phyloP scores from a whole-genome alignment of 2,113 vertebrate genomes.

The Climacteris rufus region DNA sequence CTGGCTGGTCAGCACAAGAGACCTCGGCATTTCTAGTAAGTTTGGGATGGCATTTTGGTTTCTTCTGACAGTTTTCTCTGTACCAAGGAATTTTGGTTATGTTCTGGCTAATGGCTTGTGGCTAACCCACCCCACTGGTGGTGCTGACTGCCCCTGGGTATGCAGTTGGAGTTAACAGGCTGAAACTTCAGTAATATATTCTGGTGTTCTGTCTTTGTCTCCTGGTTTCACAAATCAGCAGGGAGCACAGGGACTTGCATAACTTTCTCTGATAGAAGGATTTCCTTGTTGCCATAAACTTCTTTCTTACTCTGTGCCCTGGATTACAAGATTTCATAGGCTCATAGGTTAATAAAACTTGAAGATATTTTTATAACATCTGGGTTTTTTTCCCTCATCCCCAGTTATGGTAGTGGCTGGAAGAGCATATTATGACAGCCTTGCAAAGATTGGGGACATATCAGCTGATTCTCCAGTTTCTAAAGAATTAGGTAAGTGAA shows the following conservation, averaged over 20 bases:
- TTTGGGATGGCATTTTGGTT: not conserved
- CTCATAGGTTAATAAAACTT: not conserved
- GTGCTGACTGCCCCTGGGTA: not conserved
- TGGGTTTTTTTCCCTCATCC: not conserved
- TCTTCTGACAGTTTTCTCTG: not conserved
- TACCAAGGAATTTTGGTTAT: not conserved
- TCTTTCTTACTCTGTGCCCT: not conserved
- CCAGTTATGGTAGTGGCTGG: constrained; percentile 90
- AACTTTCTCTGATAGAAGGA: not conserved
- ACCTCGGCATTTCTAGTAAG: not conserved
- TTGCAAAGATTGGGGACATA: constrained; percentile 91
- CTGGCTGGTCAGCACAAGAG: not conserved
- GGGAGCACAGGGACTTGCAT: not conserved
- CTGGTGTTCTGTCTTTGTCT: not conserved
- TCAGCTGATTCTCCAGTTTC: constrained; percentile 89
- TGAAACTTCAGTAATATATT: not conserved
- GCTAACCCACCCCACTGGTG: not conserved
- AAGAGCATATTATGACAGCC: constrained; percentile 90
- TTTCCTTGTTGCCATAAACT: not conserved
- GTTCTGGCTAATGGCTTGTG: not conserved
- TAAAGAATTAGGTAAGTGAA: constrained; percentile 89
- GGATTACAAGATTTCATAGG: not conserved
- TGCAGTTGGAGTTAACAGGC: not conserved
- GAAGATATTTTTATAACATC: not conserved
- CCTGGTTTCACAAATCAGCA: not conserved